Evolutionary conservation across 2,888 invertebrate genomes (phyloP).

Genomic region (Linyphia triangularis): DNA sequence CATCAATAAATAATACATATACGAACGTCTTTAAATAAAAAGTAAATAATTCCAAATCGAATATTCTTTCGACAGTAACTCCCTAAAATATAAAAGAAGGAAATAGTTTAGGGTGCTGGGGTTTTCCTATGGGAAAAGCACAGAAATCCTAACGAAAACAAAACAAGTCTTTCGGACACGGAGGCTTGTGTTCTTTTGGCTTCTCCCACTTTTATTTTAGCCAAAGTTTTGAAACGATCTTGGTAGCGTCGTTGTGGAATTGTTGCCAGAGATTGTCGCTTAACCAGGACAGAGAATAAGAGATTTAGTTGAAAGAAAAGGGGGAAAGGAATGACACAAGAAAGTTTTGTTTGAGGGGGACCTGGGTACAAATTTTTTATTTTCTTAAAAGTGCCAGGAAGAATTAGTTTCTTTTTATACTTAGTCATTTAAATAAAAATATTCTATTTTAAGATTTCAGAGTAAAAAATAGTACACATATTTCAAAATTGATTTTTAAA

Average conservation of each 20-base stretch:
- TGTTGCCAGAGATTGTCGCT: background rate
- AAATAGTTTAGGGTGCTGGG: too few species aligned
- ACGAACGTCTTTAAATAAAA: background rate
- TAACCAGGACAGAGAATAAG: too few species aligned
- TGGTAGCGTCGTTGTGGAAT: background rate
- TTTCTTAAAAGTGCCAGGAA: too few species aligned
- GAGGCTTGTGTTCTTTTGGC: background rate
- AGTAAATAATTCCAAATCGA: constrained; percentile 34
- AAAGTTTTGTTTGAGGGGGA: too few species aligned
- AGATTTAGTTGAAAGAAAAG: too few species aligned
- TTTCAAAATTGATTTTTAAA: too few species aligned
- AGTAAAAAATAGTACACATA: too few species aligned
- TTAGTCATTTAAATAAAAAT: too few species aligned
- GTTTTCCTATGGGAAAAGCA: constrained; percentile 33
- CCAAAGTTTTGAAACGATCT: constrained; percentile 38
- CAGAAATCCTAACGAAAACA: background rate
- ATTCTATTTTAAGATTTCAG: too few species aligned
- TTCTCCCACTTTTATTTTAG: background rate
- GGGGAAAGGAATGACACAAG: too few species aligned
- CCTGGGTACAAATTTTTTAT: too few species aligned
- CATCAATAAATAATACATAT: constrained; percentile 39
- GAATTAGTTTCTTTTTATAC: too few species aligned
- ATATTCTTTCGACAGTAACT: background rate
- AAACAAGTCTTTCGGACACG: background rate
- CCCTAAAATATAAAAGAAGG: constrained; percentile 17